These are phyloP conservation scores for Neosilurus mollespiculum DNA, from an alignment of 2,797 vertebrate genomes.

Conservation along the genomic window DNA sequence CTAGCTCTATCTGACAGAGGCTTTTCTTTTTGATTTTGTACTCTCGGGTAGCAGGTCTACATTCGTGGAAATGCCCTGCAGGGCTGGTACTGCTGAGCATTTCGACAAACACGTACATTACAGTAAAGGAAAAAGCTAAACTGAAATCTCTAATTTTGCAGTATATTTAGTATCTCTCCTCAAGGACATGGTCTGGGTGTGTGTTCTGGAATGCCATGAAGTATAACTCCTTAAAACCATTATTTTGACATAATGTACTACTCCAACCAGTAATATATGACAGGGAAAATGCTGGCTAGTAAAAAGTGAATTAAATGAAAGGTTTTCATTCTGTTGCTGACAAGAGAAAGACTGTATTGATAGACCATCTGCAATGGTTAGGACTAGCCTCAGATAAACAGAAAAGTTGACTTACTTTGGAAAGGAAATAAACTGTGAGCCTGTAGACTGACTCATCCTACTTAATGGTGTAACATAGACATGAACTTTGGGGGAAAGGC, in stretches of 20 bases:
- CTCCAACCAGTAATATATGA: constrained; percentile 33
- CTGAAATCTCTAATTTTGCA: constrained; percentile 38
- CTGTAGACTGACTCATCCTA: constrained; percentile 35
- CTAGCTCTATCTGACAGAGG: neutral
- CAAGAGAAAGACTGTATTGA: constrained; percentile 66
- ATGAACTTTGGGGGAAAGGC: constrained; percentile 15
- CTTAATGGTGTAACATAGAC: neutral
- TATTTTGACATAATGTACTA: constrained; percentile 44
- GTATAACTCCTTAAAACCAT: constrained; percentile 27
- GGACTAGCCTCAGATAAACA: constrained; percentile 65
- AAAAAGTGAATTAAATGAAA: constrained; percentile 61
- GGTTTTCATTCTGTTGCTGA: constrained; percentile 56
- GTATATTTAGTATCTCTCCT: constrained; percentile 34
- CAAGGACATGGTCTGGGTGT: constrained; percentile 24
- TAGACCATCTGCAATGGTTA: constrained; percentile 64
- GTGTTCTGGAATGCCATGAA: constrained; percentile 36
- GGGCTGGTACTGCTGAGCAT: neutral
- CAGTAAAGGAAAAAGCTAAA: constrained; percentile 18
- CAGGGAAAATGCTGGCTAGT: constrained; percentile 52
- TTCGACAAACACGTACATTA: neutral
- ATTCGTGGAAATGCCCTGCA: neutral
- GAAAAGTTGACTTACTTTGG: constrained; percentile 60
- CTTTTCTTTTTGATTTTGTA: constrained; percentile 15
- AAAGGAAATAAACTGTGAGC: constrained; percentile 64
- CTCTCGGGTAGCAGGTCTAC: neutral